Evolutionary conservation across 2,113 vertebrate genomes (phyloP).

Genomic region (Noturus placidus): DNA sequence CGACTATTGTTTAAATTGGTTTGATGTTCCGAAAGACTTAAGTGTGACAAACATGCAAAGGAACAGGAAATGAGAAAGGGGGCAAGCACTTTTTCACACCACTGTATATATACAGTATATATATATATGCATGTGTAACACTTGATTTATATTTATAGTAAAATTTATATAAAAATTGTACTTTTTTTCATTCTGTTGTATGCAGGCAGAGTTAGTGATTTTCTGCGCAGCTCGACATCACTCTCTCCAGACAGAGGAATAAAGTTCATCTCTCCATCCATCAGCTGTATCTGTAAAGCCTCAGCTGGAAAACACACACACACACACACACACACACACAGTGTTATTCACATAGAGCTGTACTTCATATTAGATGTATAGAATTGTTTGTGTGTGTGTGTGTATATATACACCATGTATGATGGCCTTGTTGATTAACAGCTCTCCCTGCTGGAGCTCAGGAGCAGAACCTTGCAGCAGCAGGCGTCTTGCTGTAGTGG

Average conservation of each 20-base stretch:
- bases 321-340: slow-evolving; percentile 34
- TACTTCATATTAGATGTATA: background rate
- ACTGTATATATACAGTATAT: too few species aligned
- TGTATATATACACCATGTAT: slow-evolving; percentile 72
- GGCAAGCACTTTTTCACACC: too few species aligned
- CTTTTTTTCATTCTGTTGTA: slow-evolving; percentile 62
- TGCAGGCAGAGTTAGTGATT: slow-evolving; percentile 70
- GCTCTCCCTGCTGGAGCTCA: slow-evolving; percentile 79
- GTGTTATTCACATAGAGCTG: background rate
- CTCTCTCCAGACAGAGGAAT: slow-evolving; percentile 56
- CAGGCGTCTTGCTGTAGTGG: slow-evolving; percentile 52
- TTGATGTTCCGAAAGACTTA: too few species aligned
- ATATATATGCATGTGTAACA: too few species aligned
- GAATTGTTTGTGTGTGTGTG: background rate
- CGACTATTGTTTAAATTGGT: too few species aligned
- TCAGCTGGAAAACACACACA: slow-evolving; percentile 75
- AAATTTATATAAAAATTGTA: slow-evolving; percentile 51
- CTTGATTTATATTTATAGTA: too few species aligned
- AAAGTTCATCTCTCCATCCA: slow-evolving; percentile 57
- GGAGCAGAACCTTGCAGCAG: slow-evolving; percentile 71
- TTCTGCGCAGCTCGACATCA: slow-evolving; percentile 38
- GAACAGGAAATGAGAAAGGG: too few species aligned
- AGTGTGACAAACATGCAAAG: too few species aligned
- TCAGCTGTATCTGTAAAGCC: slow-evolving; percentile 78
- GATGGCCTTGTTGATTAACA: slow-evolving; percentile 76